phyloP scores from a whole-genome alignment of 2,797 vertebrate species.

The Vespertilio murinus region DNA sequence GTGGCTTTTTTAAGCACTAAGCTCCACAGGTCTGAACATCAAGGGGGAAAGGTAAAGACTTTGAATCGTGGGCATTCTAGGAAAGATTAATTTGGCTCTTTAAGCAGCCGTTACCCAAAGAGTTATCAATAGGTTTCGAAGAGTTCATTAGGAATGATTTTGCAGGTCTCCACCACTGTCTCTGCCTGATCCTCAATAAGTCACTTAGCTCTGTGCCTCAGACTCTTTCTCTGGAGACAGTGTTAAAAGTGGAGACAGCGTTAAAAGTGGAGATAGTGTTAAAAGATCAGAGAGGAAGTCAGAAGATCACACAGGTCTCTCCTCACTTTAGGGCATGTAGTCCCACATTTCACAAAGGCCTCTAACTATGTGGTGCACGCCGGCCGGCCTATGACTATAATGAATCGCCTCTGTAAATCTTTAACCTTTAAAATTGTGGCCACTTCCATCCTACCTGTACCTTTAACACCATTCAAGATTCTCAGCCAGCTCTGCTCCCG shows the following conservation, averaged over 20 bases:
- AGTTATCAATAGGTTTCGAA: constrained; percentile 25
- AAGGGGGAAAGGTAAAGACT: background rate
- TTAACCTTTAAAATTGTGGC: constrained; percentile 14
- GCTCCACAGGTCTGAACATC: background rate
- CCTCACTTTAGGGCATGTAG: background rate
- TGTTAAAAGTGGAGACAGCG: background rate
- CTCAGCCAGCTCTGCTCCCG: background rate
- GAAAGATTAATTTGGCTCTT: constrained; percentile 52
- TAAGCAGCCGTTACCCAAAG: constrained; percentile 8
- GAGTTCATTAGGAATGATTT: constrained; percentile 43
- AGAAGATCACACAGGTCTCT: background rate
- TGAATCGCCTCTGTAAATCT: background rate
- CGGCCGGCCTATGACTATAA: background rate
- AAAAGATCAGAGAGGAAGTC: constrained; percentile 29
- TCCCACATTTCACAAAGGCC: background rate
- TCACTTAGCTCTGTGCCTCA: background rate
- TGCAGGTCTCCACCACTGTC: background rate
- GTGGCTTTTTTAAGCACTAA: constrained; percentile 41
- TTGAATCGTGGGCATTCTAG: background rate
- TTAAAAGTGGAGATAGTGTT: background rate
- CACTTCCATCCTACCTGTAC: background rate
- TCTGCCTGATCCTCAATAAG: background rate
- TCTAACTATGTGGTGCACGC: background rate
- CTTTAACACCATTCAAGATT: background rate
- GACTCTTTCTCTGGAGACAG: background rate